Base-by-base conservation (phyloP, 2,888 invertebrate genomes). In the Phytoseiulus persimilis region DNA sequence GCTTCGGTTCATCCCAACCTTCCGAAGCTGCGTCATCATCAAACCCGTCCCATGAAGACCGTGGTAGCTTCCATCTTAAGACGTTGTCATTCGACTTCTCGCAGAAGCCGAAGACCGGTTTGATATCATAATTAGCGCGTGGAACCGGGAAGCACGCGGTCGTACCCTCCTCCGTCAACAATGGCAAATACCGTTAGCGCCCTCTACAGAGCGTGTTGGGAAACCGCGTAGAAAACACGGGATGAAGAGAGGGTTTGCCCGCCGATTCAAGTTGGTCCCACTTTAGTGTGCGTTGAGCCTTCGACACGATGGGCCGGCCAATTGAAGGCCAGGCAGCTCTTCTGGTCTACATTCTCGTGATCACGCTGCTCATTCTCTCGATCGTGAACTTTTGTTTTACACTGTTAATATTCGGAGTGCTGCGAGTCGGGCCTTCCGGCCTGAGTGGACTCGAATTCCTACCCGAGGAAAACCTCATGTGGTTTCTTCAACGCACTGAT, bases 241-340 rank as follows among this genome's bases (percentile, higher is more conserved):
- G 33, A 87, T 33, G 31, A 87, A 39, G 87, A 87, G 87, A 45
- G 45, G 87, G 87, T 87, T 87, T 31, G 83, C 83, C 83, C 83
- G 87, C 11, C 45, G 87, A 33, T 39, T n/a, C 87, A n/a, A 87
- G 87, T 32, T n/a, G 33, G 32, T 18, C 32, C 33, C 33, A n/a
- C 32, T 32, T n/a, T n/a, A 87, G 31, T 83, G 28, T 83, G 83
- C 33, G 14, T 83, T 83, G 83, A n/a, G 87, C 87, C 87, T 45
- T 87, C 87, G 32, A 87, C 45, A 87, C 39, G 39, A 87, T 87
- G 87, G 87, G 87, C 32, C 87, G 87, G 87, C 87, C 87, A 87
- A 87, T 87, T 87, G 87, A 87, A 45, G 87, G 87, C 87, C 87
- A 33, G 32, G 87, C 87, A 45, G 87, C 87, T 87, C 39, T 87